A percentile compares a stretch with the other conserved stretches of the same genome.
phyloP scores from a whole-genome alignment of 2,797 vertebrate species.

The Pterois miles region DNA sequence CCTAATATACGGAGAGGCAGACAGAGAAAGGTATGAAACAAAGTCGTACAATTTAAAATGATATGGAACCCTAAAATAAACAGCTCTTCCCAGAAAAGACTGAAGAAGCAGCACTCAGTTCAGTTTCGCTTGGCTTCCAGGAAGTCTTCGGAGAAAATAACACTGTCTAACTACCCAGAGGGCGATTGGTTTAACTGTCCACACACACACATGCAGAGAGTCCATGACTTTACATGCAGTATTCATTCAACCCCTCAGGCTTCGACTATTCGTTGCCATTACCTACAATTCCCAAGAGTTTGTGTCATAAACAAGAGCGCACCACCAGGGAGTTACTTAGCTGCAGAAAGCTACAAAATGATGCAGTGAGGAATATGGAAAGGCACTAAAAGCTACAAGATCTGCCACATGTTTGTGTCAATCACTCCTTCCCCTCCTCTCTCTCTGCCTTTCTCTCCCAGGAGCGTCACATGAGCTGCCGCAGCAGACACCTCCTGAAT shows the following conservation, averaged over 20 bases:
- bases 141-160: constrained; percentile 1
- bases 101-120: background rate
- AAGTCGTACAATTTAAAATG: background rate
- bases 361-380: constrained; percentile 44
- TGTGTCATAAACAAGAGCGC: constrained; percentile 49
- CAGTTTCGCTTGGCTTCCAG: background rate
- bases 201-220: background rate
- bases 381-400: constrained; percentile 48
- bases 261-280: constrained; percentile 19
- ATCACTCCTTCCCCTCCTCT: background rate
- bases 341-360: constrained; percentile 49
- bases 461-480: constrained; percentile 59
- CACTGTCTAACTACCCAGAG: constrained; percentile 26
- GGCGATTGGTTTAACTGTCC: constrained; percentile 42
- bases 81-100: background rate
- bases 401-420: constrained; percentile 50
- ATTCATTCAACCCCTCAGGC: constrained; percentile 42
- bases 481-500: constrained; percentile 73
- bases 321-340: constrained; percentile 23
- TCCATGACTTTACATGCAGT: constrained; percentile 32
- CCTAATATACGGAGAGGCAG: accelerated
- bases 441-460: constrained; percentile 13
- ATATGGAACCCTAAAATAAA: background rate
- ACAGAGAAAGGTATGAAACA: background rate
- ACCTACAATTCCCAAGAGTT: constrained; percentile 42